These are phyloP conservation scores for Hypothenemus hampei DNA, from an alignment of 1,140 invertebrate species.

Conservation along the genomic window DNA sequence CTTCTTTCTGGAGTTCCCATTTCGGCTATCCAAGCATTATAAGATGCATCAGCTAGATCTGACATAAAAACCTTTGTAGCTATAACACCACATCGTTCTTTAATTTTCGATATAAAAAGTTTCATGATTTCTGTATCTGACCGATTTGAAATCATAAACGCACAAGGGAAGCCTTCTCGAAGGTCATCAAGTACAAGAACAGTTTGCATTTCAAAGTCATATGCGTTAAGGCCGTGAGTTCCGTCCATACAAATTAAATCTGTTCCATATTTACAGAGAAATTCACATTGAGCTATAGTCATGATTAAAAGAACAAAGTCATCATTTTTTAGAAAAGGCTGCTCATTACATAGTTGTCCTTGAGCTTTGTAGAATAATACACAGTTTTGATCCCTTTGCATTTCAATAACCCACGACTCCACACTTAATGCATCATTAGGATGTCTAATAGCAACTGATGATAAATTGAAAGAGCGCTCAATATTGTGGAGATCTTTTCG, in stretches of 20 bases:
- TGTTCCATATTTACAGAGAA: not conserved
- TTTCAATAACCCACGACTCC: conserved; percentile 12
- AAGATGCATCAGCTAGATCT: conserved; percentile 14
- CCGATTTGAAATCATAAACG: conserved; percentile 26
- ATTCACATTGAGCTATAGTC: conserved; percentile 1
- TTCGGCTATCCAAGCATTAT: conserved; percentile 17
- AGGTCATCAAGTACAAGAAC: conserved; percentile 24
- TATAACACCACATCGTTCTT: not conserved
- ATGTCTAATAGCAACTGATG: conserved; percentile 9
- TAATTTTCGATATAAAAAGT: conserved; percentile 17
- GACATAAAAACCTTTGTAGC: conserved; percentile 25
- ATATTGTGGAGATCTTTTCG: conserved; percentile 28
- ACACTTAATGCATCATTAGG: conserved; percentile 4
- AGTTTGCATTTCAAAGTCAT: conserved; percentile 19
- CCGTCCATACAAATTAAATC: conserved; percentile 24
- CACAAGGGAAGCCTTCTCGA: conserved; percentile 19
- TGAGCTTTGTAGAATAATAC: conserved; percentile 22
- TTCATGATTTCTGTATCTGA: conserved; percentile 4
- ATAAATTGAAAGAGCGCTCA: conserved; percentile 9
- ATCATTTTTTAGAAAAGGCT: not conserved
- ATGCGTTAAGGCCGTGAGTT: conserved; percentile 17
- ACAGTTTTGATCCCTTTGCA: not conserved
- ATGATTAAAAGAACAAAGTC: conserved; percentile 22
- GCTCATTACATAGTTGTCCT: conserved; percentile 6
- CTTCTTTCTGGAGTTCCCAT: conserved; percentile 7